Base-by-base conservation (phyloP, 2,113 vertebrate species). In the Oncorhynchus tshawytscha region DNA sequence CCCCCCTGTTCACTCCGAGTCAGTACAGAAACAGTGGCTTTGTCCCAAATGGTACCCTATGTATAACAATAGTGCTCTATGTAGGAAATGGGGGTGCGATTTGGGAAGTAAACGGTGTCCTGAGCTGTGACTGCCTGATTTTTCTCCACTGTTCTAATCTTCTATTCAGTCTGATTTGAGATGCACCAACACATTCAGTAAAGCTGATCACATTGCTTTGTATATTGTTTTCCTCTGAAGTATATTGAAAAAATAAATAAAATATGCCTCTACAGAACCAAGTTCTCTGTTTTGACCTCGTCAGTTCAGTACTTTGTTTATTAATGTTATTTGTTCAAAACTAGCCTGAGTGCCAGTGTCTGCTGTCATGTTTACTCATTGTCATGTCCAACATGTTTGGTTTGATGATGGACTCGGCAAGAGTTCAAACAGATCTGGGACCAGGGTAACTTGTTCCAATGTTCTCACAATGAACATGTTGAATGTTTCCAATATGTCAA, bases 181-280 rank as follows among this genome's bases (percentile, higher is more conserved):
- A 91, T 89, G 87, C 92, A 90, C 93, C 92, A 54, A 84, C 94
- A 85, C 83, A 78, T 95, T 94, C 88, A 93, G 93, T 93, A 91
- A 95, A 92, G 88, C 91, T 94, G 93, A 94, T 91, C 91, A 93
- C 85, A 89, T 94, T 91, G 96, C 95, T 96, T 96, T 97, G 95
- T 97, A 95, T 95, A 96, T 96, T 96, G 95, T 97, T 96, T 97
- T 95, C 51, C 16, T 54, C 94, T 96, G 95, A 97, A 45, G 92
- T 96, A 95, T 96, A 97, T 95, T 87, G 84, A 88, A 76, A 84
- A 88, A 88, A 85, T 45, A 84, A 91, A 91, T 90, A 88, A 91
- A 91, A 87, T 81, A 76, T 90, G 79, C 81, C 87, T 89, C 85
- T 88, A 81, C 82, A 78, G 82, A 84, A 73, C 72, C 39, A 31